Base-by-base conservation (phyloP, 2,888 invertebrate genomes). In the Spodoptera littoralis region DNA sequence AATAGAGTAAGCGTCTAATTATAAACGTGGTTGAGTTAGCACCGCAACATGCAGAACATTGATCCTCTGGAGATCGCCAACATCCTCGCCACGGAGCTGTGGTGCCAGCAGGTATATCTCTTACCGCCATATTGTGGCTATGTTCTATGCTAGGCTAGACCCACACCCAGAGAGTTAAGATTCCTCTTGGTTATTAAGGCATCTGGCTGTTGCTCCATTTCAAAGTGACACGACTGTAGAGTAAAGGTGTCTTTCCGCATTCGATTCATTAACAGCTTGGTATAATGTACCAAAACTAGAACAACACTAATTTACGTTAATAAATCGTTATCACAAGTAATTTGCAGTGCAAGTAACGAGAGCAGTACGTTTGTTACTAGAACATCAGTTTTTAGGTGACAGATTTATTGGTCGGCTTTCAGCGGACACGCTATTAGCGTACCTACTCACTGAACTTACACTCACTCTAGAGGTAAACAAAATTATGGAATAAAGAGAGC, bases 1-100 rank as follows among this genome's bases (percentile, higher is more conserved):
- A 93, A 93, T 93, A 94, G 92, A 90, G 92, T 92, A 92, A 93
- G 92, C 92, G 93, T 91, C 94, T 94, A 94, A 94, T 92, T 92
- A 90, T 94, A 94, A 91, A 90, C 92, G 90, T 90, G 91, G 87
- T 89, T 87, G 90, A 90, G 88, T 86, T 87, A 89, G 77, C 85
- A 88, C 80, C 88, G 87, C 81, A 88, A 87, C 82, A 92, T 92
- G 93, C 93, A 94, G 91, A 92, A 92, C 89, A 96, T 97, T 95
- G 97, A 97, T 95, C 97, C 97, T 89, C 96, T 96, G 95, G 97
- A 97, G 96, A 97, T 97, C 90, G 97, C 97, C 84, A 97, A 96
- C 94, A 97, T 97, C 93, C 96, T 97, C 87, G 97, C 97, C 88
- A 97, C 96, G 90, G 97, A 97, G 96, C 95, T 97, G 90, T 96